Evolutionary conservation across 2,888 invertebrate species (phyloP).

Genomic region (Zele albiditarsus): DNA sequence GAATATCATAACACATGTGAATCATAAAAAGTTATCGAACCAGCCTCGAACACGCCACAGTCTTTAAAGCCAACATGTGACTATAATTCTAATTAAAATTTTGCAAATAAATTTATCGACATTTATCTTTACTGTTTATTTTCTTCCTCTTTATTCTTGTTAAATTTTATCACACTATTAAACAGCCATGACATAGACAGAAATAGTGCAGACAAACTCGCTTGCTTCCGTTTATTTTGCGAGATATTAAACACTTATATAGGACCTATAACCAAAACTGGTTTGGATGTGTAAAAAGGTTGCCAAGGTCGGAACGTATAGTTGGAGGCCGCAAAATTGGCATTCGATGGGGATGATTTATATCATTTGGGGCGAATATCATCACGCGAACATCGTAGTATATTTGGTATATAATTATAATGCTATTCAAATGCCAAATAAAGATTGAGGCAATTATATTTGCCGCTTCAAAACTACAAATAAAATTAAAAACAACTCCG

Average conservation of each 20-base stretch:
- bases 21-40: too few relatives aligned
- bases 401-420: conserved; percentile 6
- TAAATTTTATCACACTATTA: neutral
- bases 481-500: neutral
- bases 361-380: neutral
- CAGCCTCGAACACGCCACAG: too few relatives aligned
- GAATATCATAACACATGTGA: too few relatives aligned
- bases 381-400: neutral
- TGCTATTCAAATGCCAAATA: neutral
- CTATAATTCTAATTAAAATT: too few relatives aligned
- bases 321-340: conserved; percentile 24
- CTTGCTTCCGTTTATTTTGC: conserved; percentile 12
- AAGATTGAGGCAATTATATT: neutral
- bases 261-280: conserved; percentile 15
- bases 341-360: conserved; percentile 29
- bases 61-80: too few relatives aligned
- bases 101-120: too few relatives aligned
- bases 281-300: conserved; percentile 9
- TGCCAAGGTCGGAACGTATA: conserved; percentile 16
- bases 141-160: neutral
- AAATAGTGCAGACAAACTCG: neutral
- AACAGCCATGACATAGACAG: neutral
- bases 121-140: neutral
- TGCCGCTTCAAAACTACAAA: neutral
- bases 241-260: neutral